Evolutionary conservation across 1,140 invertebrate species (phyloP), one percentile per base, ranked within the genome.

Genomic region (Hyposmocoma kahamanoa): DNA sequence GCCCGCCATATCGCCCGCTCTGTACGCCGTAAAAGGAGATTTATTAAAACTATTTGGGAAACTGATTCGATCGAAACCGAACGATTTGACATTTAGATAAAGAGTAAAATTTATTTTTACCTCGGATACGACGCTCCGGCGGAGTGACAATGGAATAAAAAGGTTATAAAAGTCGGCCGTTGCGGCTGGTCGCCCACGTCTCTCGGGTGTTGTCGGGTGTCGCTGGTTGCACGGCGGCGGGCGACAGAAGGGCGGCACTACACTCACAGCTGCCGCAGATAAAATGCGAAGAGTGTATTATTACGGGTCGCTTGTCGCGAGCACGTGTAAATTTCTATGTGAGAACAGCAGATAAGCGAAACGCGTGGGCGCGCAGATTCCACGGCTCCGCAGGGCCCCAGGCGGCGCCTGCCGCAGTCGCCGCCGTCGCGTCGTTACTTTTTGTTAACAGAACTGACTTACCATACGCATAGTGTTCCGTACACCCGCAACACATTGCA

Each of bases 71-170:
- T 84, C 79, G 81, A 74, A 79, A 71, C 68, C 72, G 71, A 80
- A 83, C 79, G 81, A 84, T 84, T 84, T 84, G 81, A 84, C 81
- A 84, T 84, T 84, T 80, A 84, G 81, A 84, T 84, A 84, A 84
- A 79, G 70, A 70, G 64, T 76, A 71, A 83, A 84, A 84, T 82
- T 84, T 84, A 82, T 82, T 79, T 81, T 81, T 79, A 66, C 65
- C 72, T 75, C 61, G 62, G 56, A 66, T 67, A 64, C 75, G 70
- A 62, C 62, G 72, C 67, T 63, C 50, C 62, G 62, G 53, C 54
- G 56, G 70, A 72, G 81, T 84, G 81, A 84, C 81, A 83, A 83
- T 83, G 72, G 79, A 81, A 83, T 83, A 83, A 81, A 84, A 84
- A 79, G 79, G 77, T 84, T 83, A 74, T 84, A 84, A 82, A 84